Conservation (phyloP, 1,140 invertebrate genomes). For the Polypedilum vanderplanki region DNA sequence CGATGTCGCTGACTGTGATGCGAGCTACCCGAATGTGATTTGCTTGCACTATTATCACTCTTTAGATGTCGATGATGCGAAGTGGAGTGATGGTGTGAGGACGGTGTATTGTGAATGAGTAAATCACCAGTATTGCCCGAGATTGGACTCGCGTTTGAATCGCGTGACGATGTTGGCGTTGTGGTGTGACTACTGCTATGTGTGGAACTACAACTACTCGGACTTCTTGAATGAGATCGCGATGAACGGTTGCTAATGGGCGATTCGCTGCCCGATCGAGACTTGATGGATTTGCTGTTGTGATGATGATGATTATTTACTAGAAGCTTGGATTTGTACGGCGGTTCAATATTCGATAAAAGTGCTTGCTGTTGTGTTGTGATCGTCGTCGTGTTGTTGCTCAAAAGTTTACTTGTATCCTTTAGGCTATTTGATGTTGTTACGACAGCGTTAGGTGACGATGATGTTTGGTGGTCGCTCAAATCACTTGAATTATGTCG, state of each 20-base stretch:
- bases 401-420: not conserved
- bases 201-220: slow-evolving; percentile 44
- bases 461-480: not conserved
- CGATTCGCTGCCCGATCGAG: slow-evolving; percentile 45
- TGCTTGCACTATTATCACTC: slow-evolving; percentile 35
- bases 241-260: slow-evolving; percentile 46
- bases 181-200: slow-evolving; percentile 34
- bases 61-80: slow-evolving; percentile 35
- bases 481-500: slow-evolving; percentile 2
- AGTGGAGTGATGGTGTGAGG: slow-evolving; percentile 40
- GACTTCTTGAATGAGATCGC: slow-evolving; percentile 48
- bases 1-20: slow-evolving; percentile 30
- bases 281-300: slow-evolving; percentile 39
- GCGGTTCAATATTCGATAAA: not conserved
- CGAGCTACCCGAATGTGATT: slow-evolving; percentile 38
- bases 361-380: not conserved
- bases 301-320: slow-evolving; percentile 25
- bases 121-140: not conserved
- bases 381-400: not conserved
- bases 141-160: slow-evolving; percentile 47
- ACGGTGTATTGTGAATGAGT: slow-evolving; percentile 9
- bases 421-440: slow-evolving; percentile 3
- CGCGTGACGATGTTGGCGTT: slow-evolving; percentile 37
- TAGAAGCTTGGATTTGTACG: slow-evolving; percentile 5
- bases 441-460: not conserved